Percentiles rank a stretch among this genome's conserved stretches.
These are phyloP conservation scores for Holocentrus rufus DNA, from an alignment of 2,797 vertebrate species.

Conservation along the genomic window DNA sequence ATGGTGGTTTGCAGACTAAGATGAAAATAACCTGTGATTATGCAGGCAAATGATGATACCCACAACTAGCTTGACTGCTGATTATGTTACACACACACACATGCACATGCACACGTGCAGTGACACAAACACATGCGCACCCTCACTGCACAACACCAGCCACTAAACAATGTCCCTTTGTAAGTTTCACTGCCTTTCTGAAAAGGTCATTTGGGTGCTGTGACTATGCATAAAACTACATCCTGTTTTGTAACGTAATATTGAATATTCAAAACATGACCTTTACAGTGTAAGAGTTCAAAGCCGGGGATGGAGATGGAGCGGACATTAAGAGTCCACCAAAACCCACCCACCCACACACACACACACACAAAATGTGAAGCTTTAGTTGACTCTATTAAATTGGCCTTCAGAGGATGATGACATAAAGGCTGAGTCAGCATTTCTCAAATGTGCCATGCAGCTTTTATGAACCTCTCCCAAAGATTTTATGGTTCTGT, in stretches of 20 bases:
- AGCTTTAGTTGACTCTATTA: too few species aligned
- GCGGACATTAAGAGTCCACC: too few species aligned
- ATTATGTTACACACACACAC: not conserved
- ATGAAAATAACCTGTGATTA: not conserved
- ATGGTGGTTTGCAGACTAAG: too few species aligned
- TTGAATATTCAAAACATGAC: constrained; percentile 49
- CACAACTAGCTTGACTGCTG: not conserved
- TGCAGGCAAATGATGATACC: not conserved
- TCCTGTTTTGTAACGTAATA: not conserved
- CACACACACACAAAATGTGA: too few species aligned
- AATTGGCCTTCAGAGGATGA: too few species aligned
- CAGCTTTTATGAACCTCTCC: too few species aligned
- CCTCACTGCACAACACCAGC: not conserved
- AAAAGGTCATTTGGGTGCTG: constrained; percentile 1
- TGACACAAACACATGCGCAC: too few species aligned
- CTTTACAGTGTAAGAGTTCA: constrained; percentile 4
- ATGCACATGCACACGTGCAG: not conserved
- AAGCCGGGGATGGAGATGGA: not conserved
- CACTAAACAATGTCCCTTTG: constrained; percentile 11
- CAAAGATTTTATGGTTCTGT: too few species aligned
- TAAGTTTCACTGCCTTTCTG: not conserved
- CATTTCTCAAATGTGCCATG: too few species aligned
- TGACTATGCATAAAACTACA: constrained; percentile 33
- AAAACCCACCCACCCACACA: too few species aligned
- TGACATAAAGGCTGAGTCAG: too few species aligned